Conservation (phyloP, 2,113 vertebrate species). For the Pandion haliaetus region DNA sequence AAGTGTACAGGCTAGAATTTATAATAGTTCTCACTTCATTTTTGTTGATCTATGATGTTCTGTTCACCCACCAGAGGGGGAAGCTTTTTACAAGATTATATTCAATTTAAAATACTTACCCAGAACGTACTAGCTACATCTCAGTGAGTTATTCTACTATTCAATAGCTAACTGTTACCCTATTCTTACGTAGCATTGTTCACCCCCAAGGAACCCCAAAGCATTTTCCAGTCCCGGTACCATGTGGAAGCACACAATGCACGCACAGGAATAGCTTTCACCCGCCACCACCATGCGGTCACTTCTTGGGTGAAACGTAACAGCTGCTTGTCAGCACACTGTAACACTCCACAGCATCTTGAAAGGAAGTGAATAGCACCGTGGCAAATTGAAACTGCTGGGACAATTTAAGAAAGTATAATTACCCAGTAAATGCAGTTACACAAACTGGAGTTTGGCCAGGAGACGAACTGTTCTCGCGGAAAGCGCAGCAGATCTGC, state of each 20-base stretch:
- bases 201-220: not conserved
- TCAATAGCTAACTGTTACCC: not conserved
- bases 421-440: not conserved
- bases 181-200: rapidly evolving
- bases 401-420: not conserved
- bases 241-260: rapidly evolving
- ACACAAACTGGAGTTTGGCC: not conserved
- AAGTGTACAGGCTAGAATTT: not conserved
- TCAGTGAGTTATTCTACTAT: not conserved
- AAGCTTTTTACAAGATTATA: not conserved
- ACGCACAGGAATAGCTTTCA: not conserved
- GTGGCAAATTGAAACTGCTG: constrained; percentile 15
- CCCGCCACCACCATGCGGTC: rapidly evolving
- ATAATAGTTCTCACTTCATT: not conserved
- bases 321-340: not conserved
- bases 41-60: not conserved
- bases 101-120: not conserved
- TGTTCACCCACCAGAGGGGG: not conserved
- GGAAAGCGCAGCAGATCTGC: not conserved
- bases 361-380: not conserved
- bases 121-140: not conserved
- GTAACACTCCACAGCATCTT: not conserved
- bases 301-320: not conserved
- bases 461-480: not conserved
- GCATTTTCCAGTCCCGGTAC: not conserved